phyloP scores from a whole-genome alignment of 1,140 invertebrate species.

The Venustaconcha ellipsiformis region DNA sequence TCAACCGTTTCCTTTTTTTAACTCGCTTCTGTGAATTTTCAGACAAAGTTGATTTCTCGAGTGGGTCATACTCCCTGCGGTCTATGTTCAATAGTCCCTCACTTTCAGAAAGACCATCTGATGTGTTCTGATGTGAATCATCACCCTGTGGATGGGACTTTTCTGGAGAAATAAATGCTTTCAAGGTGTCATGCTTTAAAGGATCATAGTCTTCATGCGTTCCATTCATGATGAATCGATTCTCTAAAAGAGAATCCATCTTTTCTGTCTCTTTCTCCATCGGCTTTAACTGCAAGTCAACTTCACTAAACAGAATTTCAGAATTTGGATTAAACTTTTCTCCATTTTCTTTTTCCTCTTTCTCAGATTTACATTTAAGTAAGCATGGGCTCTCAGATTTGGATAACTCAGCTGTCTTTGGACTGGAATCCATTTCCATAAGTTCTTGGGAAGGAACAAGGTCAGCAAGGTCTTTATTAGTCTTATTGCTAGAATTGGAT shows the following conservation, averaged over 20 bases:
- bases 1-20: constrained; percentile 44
- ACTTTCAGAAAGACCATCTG: constrained; percentile 3
- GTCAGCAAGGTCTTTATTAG: neutral
- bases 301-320: no score
- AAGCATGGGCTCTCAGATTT: neutral
- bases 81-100: neutral
- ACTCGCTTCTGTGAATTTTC: constrained; percentile 25
- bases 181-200: neutral
- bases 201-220: neutral
- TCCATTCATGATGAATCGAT: neutral
- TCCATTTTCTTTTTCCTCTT: no score
- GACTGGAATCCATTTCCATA: neutral
- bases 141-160: neutral
- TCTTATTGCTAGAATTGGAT: neutral
- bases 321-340: no score
- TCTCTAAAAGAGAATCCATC: neutral
- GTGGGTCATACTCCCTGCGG: constrained; percentile 12
- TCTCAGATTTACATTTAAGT: no score
- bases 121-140: neutral
- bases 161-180: neutral
- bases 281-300: no score
- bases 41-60: constrained; percentile 15
- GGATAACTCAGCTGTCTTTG: neutral
- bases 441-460: neutral
- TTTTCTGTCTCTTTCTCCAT: no score